A percentile compares a stretch with the other conserved stretches of the same genome.
Evolutionary conservation across 2,888 invertebrate species (phyloP).

Genomic region (Erebia palarica): DNA sequence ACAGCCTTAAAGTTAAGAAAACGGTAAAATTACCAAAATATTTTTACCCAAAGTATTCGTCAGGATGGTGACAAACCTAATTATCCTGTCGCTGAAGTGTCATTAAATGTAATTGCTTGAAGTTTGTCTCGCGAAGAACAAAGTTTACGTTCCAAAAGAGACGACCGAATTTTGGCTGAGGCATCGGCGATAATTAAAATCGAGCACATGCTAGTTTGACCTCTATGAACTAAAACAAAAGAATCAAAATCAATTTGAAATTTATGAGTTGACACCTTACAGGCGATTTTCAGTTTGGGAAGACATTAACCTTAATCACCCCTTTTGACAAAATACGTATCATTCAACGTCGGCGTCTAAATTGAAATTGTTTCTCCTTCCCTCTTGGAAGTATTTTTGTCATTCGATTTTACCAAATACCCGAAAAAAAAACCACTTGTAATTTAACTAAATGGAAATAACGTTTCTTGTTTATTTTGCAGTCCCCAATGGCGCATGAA

Average conservation of each 20-base stretch:
- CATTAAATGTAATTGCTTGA: conserved; percentile 29
- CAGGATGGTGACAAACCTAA: conserved; percentile 17
- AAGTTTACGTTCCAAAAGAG: conserved; percentile 32
- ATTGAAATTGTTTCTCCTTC: conserved; percentile 44
- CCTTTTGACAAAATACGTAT: conserved; percentile 44
- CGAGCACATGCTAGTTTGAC: conserved; percentile 11
- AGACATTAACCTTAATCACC: conserved; percentile 51
- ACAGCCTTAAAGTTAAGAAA: neutral
- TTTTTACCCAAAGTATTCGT: neutral
- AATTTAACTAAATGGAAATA: neutral
- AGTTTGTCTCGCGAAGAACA: conserved; percentile 19
- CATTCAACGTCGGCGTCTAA: conserved; percentile 46
- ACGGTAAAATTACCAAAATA: neutral
- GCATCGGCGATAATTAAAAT: conserved; percentile 28
- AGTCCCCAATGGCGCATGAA: neutral
- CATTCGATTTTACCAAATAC: neutral
- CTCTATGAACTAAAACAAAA: conserved; percentile 1
- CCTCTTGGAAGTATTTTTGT: neutral
- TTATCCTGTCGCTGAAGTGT: conserved; percentile 14
- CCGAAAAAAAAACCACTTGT: neutral
- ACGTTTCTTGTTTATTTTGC: neutral
- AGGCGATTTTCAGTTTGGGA: conserved; percentile 48
- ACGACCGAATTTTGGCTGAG: conserved; percentile 28
- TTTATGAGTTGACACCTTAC: conserved; percentile 51
- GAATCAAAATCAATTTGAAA: conserved; percentile 18